Evolutionary conservation across 92 coral and sea anemone genomes (phyloP).

Genomic region (Phenganax subtilis): DNA sequence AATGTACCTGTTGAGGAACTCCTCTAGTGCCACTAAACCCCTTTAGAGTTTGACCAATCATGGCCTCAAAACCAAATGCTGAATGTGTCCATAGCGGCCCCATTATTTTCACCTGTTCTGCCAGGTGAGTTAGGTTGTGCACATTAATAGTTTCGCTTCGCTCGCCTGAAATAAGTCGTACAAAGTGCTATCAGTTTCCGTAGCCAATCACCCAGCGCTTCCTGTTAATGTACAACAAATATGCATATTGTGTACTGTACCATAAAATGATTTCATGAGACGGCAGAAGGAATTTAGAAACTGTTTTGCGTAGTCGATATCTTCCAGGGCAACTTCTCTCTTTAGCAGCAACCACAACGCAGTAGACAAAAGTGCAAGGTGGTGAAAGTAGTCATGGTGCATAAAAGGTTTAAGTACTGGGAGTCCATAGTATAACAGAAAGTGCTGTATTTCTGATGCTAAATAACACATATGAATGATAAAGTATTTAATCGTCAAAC

Average conservation of each 20-base stretch:
- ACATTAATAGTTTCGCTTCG: conserved; percentile 58
- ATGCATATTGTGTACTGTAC: conserved; percentile 11
- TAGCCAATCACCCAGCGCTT: neutral
- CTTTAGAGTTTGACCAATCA: conserved; percentile 53
- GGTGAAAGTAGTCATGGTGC: conserved; percentile 41
- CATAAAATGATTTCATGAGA: conserved; percentile 51
- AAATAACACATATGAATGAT: neutral
- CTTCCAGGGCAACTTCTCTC: conserved; percentile 38
- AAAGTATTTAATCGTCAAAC: neutral
- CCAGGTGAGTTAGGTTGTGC: conserved; percentile 47
- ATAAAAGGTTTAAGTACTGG: conserved; percentile 48
- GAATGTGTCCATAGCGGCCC: conserved; percentile 63
- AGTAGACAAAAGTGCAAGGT: conserved; percentile 50
- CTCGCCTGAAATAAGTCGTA: conserved; percentile 26
- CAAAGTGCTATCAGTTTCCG: neutral
- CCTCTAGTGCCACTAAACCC: conserved; percentile 61
- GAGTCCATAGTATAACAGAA: conserved; percentile 54
- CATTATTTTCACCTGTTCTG: conserved; percentile 43
- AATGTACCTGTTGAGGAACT: conserved; percentile 47
- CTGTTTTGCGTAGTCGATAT: conserved; percentile 33
- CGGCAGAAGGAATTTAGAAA: conserved; percentile 49
- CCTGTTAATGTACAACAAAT: neutral
- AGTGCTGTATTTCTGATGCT: conserved; percentile 60
- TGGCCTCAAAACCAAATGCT: conserved; percentile 59
- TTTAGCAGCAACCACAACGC: conserved; percentile 48